Evolutionary conservation across 2,888 invertebrate species (phyloP).

Genomic region (Nematopogon swammerdamellus): DNA sequence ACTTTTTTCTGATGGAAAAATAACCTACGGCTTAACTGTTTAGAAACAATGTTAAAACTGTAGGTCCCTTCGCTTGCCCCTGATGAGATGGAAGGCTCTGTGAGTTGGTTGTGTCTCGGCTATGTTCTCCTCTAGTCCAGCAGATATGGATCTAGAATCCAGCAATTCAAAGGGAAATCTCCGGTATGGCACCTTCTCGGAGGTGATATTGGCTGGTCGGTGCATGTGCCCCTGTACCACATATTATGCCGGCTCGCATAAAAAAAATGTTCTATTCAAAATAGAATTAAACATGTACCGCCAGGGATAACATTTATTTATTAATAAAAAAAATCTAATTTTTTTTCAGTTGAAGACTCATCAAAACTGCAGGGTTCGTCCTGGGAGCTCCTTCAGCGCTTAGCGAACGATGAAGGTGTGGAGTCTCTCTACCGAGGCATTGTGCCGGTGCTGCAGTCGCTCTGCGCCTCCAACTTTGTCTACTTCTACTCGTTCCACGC

Average conservation of each 20-base stretch:
- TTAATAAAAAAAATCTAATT: constrained; percentile 6
- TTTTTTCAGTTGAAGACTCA: constrained; percentile 66
- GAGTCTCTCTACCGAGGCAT: constrained; percentile 74
- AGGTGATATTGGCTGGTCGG: too few relatives aligned
- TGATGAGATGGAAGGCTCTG: too few relatives aligned
- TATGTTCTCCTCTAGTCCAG: too few relatives aligned
- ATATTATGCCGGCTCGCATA: constrained; percentile 7
- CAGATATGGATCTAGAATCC: too few relatives aligned
- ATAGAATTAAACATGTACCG: too few relatives aligned
- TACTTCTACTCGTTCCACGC: constrained; percentile 93
- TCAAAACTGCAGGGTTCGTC: constrained; percentile 64
- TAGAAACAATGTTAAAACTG: too few relatives aligned
- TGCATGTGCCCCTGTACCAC: constrained; percentile 2
- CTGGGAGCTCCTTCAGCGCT: constrained; percentile 60
- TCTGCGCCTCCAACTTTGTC: constrained; percentile 90
- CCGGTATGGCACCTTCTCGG: too few relatives aligned
- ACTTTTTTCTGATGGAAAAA: neutral
- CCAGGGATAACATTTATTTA: neutral
- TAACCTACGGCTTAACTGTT: too few relatives aligned
- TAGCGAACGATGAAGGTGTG: constrained; percentile 64
- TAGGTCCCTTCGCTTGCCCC: too few relatives aligned
- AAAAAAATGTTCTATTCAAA: neutral
- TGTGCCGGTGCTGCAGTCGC: constrained; percentile 76
- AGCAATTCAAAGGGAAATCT: too few relatives aligned
- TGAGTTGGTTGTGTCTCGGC: too few relatives aligned